These are phyloP conservation scores for Tricholauxania praeusta DNA, from an alignment of 2,888 invertebrate species.

Conservation along the genomic window DNA sequence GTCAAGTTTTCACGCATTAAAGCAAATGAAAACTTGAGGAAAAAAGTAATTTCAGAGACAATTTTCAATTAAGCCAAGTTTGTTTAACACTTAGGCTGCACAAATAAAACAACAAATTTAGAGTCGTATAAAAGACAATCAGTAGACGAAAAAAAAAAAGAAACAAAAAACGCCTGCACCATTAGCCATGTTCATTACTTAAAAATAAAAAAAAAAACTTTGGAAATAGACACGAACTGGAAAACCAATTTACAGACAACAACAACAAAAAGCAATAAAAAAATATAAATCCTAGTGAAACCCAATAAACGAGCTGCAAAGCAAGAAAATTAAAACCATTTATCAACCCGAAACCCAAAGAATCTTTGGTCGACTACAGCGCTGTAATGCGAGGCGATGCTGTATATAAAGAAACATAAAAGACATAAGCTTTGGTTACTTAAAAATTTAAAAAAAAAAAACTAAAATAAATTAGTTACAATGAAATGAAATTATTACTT, in stretches of 20 bases:
- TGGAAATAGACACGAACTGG: not conserved
- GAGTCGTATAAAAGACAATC: not conserved
- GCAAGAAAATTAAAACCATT: constrained; percentile 16
- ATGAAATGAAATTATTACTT: constrained; percentile 33
- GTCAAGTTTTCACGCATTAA: constrained; percentile 3
- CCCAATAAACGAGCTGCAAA: constrained; percentile 9
- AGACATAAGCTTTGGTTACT: not conserved
- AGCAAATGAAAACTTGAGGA: not conserved
- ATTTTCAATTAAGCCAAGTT: constrained; percentile 15
- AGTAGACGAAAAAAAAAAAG: constrained; percentile 1
- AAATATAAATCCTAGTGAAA: not conserved
- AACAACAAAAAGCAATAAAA: not conserved
- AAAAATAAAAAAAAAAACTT: not conserved
- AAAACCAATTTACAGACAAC: constrained; percentile 11
- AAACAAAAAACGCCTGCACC: constrained; percentile 4
- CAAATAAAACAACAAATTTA: not conserved
- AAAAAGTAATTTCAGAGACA: not conserved
- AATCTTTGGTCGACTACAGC: not conserved
- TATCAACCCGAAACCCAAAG: constrained; percentile 2
- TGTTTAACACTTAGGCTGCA: not conserved
- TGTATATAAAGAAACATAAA: too few species aligned
- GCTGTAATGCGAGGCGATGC: not conserved
- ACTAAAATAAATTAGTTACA: constrained; percentile 22
- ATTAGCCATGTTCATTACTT: constrained; percentile 2
- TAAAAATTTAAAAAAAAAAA: not conserved